Evolutionary conservation across 2,797 vertebrate genomes (phyloP).

Genomic region (Coranthus polyacanthus): DNA sequence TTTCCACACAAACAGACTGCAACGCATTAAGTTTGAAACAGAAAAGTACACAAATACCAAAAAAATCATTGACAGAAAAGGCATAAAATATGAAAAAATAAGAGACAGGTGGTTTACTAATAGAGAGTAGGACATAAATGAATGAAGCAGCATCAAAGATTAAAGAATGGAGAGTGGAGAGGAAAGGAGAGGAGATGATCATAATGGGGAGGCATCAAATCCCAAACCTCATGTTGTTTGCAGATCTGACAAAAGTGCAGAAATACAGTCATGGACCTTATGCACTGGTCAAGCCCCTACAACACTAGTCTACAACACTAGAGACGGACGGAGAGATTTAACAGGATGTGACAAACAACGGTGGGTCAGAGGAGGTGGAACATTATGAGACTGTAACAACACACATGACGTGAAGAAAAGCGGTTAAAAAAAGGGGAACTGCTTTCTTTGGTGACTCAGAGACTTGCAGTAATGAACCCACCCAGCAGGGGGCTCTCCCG

Average conservation of each 20-base stretch:
- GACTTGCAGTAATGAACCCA: slow-evolving; percentile 81
- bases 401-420: slow-evolving; percentile 1
- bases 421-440: slow-evolving; percentile 3
- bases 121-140: slow-evolving; percentile 14
- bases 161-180: neutral
- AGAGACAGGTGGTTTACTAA: slow-evolving; percentile 14
- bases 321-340: neutral
- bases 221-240: slow-evolving; percentile 5
- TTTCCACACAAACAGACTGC: slow-evolving; percentile 9
- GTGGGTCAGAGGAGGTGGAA: neutral
- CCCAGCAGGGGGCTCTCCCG: slow-evolving; percentile 85
- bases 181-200: too few species aligned
- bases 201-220: neutral
- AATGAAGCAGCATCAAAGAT: neutral
- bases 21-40: slow-evolving; percentile 17
- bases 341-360: neutral
- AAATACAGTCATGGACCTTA: slow-evolving; percentile 3
- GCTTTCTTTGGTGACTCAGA: slow-evolving; percentile 39
- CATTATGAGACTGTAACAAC: slow-evolving; percentile 3
- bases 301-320: neutral
- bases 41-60: neutral
- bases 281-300: neutral
- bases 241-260: slow-evolving; percentile 19
- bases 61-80: neutral
- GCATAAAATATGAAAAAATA: neutral